Evolutionary conservation across 2,888 invertebrate species (phyloP).

Genomic region (Diaphora mendica): DNA sequence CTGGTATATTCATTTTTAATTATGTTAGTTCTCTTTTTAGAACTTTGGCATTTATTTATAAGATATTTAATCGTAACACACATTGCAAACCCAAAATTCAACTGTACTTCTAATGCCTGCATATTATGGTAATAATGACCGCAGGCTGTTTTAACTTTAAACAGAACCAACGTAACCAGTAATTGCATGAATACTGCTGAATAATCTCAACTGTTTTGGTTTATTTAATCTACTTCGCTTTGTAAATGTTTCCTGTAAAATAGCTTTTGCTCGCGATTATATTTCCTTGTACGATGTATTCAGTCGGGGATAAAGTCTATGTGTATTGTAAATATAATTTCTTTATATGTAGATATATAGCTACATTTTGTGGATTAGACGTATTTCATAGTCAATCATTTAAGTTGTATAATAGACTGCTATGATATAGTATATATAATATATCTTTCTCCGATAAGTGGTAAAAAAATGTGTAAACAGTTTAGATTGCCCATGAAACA

Average conservation of each 20-base stretch:
- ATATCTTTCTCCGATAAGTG: no score
- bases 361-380: no score
- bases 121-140: background rate
- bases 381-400: no score
- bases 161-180: background rate
- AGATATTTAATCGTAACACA: no score
- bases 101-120: background rate
- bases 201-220: background rate
- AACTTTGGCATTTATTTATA: background rate
- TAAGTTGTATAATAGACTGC: no score
- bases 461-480: no score
- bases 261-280: background rate
- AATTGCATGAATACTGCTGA: background rate
- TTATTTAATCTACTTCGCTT: conserved; percentile 4
- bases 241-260: background rate
- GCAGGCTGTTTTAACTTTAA: background rate
- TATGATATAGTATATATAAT: no score
- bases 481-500: no score
- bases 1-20: conserved; percentile 23
- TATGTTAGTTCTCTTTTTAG: conserved; percentile 4
- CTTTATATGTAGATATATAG: background rate
- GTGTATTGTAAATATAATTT: background rate
- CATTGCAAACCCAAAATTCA: background rate
- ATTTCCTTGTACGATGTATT: background rate
- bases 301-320: background rate